phyloP scores from a whole-genome alignment of 2,888 invertebrate species.

The Steinernema scapterisci region DNA sequence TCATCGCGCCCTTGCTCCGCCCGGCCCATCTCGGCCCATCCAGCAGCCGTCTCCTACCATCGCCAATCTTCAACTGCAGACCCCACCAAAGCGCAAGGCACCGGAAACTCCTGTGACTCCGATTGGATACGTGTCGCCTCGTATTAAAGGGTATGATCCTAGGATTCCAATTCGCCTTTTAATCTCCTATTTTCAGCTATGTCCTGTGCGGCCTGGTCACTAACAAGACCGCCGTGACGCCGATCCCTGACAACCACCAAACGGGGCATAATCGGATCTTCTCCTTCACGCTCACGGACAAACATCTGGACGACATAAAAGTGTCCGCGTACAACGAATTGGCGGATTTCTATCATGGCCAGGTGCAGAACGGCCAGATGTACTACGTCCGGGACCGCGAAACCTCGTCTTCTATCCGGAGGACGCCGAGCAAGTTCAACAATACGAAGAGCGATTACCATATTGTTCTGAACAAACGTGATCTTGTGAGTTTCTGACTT shows the following conservation, averaged over 20 bases:
- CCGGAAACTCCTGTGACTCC: not conserved
- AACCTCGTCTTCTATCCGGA: too few species aligned
- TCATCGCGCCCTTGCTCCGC: not conserved
- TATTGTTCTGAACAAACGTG: not conserved
- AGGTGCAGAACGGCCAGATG: not conserved
- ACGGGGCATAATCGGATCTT: not conserved
- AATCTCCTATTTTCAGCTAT: not conserved
- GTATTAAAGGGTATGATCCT: not conserved
- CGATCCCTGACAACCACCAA: not conserved
- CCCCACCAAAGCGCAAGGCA: not conserved
- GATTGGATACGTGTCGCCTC: not conserved
- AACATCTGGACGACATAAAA: not conserved
- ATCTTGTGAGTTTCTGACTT: not conserved
- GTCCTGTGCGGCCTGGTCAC: not conserved
- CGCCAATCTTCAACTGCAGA: not conserved
- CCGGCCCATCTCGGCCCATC: not conserved
- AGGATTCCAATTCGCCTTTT: not conserved
- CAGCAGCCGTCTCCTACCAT: not conserved
- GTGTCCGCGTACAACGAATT: not conserved
- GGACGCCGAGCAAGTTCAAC: not conserved
- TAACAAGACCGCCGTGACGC: not conserved
- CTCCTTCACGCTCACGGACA: slow-evolving; percentile 7
- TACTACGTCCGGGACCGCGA: not conserved
- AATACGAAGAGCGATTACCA: not conserved
- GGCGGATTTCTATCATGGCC: not conserved